Conservation (phyloP, 1,140 invertebrate genomes). For the Zaprionus davidi region DNA sequence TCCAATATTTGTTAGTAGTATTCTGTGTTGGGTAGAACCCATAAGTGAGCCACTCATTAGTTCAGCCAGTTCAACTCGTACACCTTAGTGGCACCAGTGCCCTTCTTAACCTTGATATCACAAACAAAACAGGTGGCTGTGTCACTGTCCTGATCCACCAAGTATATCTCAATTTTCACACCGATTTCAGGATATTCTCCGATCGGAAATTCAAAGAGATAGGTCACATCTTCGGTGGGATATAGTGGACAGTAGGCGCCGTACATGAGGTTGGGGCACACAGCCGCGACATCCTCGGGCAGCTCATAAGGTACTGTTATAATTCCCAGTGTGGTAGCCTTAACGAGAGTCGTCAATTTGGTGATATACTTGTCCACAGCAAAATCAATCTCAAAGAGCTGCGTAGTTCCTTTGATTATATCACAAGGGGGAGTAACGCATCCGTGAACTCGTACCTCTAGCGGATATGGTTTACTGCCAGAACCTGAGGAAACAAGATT, state of each 20-base stretch:
- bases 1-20: conserved; percentile 26
- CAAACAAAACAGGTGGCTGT: conserved; percentile 70
- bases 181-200: conserved; percentile 76
- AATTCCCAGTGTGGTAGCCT: conserved; percentile 70
- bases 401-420: conserved; percentile 55
- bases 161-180: conserved; percentile 73
- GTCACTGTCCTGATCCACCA: conserved; percentile 73
- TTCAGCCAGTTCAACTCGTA: conserved; percentile 59
- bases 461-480: conserved; percentile 66
- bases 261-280: conserved; percentile 72
- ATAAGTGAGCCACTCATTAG: background rate
- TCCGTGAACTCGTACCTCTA: conserved; percentile 60
- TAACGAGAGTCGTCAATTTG: conserved; percentile 58
- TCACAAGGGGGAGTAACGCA: conserved; percentile 68
- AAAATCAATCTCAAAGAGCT: conserved; percentile 74
- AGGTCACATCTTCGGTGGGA: conserved; percentile 79
- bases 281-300: conserved; percentile 64
- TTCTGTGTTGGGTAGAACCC: background rate
- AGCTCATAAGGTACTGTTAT: conserved; percentile 77
- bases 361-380: conserved; percentile 68
- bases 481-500: conserved; percentile 51
- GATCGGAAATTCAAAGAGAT: conserved; percentile 69
- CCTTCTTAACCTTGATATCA: conserved; percentile 78
- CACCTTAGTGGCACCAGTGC: conserved; percentile 11
- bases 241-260: conserved; percentile 78